These are phyloP conservation scores for Tamias sibiricus DNA, from an alignment of 2,113 vertebrate genomes.

Conservation along the genomic window DNA sequence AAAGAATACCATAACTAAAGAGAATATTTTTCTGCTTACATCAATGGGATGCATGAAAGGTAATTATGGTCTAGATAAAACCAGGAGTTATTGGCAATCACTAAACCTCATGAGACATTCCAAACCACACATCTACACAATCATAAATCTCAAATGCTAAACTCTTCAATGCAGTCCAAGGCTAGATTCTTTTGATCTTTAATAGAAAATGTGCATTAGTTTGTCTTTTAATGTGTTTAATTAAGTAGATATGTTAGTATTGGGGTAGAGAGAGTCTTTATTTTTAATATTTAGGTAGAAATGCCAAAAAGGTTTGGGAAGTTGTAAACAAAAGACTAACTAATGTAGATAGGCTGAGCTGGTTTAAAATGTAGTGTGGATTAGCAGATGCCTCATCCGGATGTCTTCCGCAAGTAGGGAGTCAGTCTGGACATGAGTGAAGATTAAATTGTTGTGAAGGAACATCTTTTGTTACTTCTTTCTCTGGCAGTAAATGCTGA, in stretches of 20 bases:
- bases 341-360: background rate
- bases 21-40: background rate
- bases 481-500: background rate
- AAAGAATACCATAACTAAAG: background rate
- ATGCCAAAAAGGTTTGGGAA: background rate
- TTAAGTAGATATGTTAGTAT: slow-evolving; percentile 51
- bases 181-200: slow-evolving; percentile 62
- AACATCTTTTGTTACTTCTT: background rate
- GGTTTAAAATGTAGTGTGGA: background rate
- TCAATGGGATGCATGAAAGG: background rate
- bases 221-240: slow-evolving; percentile 65
- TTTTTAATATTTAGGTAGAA: background rate
- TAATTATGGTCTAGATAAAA: background rate
- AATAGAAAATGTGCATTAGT: slow-evolving; percentile 36
- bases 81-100: background rate
- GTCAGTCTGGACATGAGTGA: background rate
- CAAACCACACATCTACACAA: no score
- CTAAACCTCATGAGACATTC: background rate
- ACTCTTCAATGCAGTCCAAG: slow-evolving; percentile 38
- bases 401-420: background rate
- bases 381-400: background rate
- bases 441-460: background rate
- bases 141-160: background rate
- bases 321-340: slow-evolving; percentile 34
- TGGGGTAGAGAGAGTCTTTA: background rate